Evolutionary conservation across 1,140 invertebrate species (phyloP).

Genomic region (Apis florea): DNA sequence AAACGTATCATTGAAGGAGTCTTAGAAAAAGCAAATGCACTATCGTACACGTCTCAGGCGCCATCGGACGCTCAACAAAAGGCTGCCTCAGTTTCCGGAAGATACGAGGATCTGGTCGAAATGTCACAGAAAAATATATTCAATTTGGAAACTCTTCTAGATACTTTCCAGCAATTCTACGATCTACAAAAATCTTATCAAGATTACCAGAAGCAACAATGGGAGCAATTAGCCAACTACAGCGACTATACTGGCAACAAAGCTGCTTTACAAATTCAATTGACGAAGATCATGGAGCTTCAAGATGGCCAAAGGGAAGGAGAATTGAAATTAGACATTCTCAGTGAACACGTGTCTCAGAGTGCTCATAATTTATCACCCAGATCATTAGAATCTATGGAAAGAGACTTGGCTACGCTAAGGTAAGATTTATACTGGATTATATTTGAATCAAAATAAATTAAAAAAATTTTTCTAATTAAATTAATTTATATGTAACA

Average conservation of each 20-base stretch:
- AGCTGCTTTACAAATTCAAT: constrained; percentile 85
- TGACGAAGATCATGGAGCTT: constrained; percentile 88
- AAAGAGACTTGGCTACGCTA: constrained; percentile 88
- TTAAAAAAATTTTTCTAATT: neutral
- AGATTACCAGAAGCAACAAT: constrained; percentile 93
- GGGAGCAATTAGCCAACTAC: constrained; percentile 89
- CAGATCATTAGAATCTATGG: constrained; percentile 89
- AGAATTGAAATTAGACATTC: constrained; percentile 85
- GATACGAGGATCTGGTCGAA: constrained; percentile 87
- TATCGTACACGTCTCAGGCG: constrained; percentile 79
- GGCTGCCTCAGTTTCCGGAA: constrained; percentile 85
- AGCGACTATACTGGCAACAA: constrained; percentile 92
- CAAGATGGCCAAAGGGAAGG: constrained; percentile 89
- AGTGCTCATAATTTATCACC: constrained; percentile 85
- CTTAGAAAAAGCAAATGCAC: constrained; percentile 90
- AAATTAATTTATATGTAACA: constrained; percentile 53
- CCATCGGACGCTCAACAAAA: constrained; percentile 85
- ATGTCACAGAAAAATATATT: constrained; percentile 84
- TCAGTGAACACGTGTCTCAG: constrained; percentile 85
- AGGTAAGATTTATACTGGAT: constrained; percentile 75
- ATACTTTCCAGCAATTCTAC: constrained; percentile 90
- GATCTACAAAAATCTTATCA: constrained; percentile 92
- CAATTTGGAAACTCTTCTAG: constrained; percentile 87
- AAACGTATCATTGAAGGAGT: constrained; percentile 94
- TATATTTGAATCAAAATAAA: no score